Percentiles rank a stretch among this genome's conserved stretches.
These are phyloP conservation scores for Pterois miles DNA, from an alignment of 2,797 vertebrate species.

Conservation along the genomic window DNA sequence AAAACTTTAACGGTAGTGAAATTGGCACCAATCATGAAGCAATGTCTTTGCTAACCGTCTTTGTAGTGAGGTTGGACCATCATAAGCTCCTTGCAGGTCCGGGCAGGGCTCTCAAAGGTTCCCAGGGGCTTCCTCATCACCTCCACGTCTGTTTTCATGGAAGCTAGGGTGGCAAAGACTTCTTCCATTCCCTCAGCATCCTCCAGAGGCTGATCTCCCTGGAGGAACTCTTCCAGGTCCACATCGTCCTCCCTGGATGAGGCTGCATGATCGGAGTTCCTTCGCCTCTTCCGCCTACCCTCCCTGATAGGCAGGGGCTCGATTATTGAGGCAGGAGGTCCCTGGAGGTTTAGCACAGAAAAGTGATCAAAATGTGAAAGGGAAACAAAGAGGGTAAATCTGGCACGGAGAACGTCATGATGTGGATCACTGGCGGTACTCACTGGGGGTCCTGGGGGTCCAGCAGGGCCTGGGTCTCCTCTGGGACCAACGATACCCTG, in stretches of 20 bases:
- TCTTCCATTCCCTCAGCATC: conserved; percentile 90
- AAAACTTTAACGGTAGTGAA: neutral
- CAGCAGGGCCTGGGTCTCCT: conserved; percentile 85
- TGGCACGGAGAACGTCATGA: neutral
- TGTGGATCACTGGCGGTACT: conserved; percentile 56
- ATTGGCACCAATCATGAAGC: neutral
- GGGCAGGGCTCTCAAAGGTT: conserved; percentile 88
- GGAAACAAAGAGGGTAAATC: conserved; percentile 1
- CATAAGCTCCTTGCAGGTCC: conserved; percentile 90
- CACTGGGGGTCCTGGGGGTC: conserved; percentile 85
- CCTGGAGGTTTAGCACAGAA: conserved; percentile 74
- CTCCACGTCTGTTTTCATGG: conserved; percentile 91
- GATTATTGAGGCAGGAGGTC: conserved; percentile 79
- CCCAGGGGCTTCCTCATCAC: conserved; percentile 88
- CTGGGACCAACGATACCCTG: conserved; percentile 85
- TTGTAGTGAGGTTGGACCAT: conserved; percentile 86
- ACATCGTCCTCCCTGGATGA: conserved; percentile 48
- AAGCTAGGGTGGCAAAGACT: conserved; percentile 88
- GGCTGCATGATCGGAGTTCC: conserved; percentile 47
- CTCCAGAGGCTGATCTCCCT: conserved; percentile 76
- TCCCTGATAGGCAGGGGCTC: conserved; percentile 82
- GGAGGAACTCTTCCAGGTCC: conserved; percentile 76
- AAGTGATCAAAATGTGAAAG: conserved; percentile 18
- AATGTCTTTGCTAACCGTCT: conserved; percentile 83
- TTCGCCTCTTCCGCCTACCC: conserved; percentile 77